Evolutionary conservation across 2,113 vertebrate genomes (phyloP).

Genomic region (Oncorhynchus tshawytscha): DNA sequence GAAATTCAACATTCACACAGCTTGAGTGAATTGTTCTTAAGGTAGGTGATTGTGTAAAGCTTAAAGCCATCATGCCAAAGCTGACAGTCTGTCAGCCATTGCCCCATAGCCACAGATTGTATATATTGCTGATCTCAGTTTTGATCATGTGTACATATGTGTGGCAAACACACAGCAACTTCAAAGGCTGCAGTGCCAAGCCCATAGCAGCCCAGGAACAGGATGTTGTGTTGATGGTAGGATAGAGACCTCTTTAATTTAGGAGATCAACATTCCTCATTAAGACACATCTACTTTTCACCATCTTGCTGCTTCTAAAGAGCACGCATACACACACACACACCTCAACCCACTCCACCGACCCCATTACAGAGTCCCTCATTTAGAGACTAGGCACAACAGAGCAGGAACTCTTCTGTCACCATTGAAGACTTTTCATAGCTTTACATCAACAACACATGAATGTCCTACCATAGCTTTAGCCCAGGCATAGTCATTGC

Average conservation of each 20-base stretch:
- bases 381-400: not conserved
- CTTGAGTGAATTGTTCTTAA: too few species aligned
- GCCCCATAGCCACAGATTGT: not conserved
- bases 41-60: not conserved
- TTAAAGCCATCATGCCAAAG: not conserved
- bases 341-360: not conserved
- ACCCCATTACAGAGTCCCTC: not conserved
- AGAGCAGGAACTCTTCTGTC: not conserved
- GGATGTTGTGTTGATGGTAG: conserved; percentile 30
- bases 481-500: too few species aligned
- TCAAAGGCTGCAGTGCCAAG: conserved; percentile 20
- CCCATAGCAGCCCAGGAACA: conserved; percentile 9
- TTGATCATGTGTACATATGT: not conserved
- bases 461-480: too few species aligned
- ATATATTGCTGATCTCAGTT: not conserved
- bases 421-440: not conserved
- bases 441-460: too few species aligned
- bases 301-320: not conserved
- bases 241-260: conserved; percentile 24
- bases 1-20: too few species aligned
- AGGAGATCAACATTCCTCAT: conserved; percentile 24
- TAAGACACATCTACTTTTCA: conserved; percentile 7
- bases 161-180: not conserved
- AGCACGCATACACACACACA: conserved; percentile 5
- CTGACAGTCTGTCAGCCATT: not conserved